Conservation (phyloP, 2,888 invertebrate species). For the Smittia aterrima region DNA sequence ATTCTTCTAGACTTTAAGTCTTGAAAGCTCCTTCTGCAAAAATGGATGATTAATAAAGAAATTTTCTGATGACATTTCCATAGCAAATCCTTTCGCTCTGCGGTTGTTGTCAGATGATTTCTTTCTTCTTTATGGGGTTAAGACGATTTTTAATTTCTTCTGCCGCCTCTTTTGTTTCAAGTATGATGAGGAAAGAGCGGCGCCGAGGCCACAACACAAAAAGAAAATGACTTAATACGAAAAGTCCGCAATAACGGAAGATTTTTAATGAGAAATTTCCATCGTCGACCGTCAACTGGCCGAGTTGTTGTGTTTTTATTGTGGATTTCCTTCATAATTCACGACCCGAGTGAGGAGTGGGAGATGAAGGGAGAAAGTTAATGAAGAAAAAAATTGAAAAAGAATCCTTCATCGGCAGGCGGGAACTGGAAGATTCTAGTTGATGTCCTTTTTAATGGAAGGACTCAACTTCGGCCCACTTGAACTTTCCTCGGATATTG, state of each 20-base stretch:
- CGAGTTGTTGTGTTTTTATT: neutral
- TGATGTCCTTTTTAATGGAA: slow-evolving; percentile 24
- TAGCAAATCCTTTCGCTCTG: too few species aligned
- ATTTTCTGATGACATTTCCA: too few species aligned
- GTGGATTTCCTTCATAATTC: slow-evolving; percentile 1
- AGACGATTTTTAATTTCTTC: slow-evolving; percentile 37
- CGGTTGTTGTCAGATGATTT: slow-evolving; percentile 13
- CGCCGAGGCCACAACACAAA: neutral
- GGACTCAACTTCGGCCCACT: too few species aligned
- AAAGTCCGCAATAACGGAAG: slow-evolving; percentile 9
- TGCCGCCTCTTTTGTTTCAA: slow-evolving; percentile 1
- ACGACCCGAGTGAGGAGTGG: neutral
- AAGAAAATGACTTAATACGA: slow-evolving; percentile 30
- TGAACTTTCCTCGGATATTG: too few species aligned
- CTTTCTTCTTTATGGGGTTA: slow-evolving; percentile 40
- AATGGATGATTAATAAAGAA: too few species aligned
- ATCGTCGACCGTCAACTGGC: neutral
- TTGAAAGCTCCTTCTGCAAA: too few species aligned
- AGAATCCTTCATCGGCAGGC: slow-evolving; percentile 20
- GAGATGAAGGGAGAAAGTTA: neutral
- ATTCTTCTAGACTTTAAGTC: too few species aligned
- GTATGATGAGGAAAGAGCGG: neutral
- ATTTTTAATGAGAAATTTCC: slow-evolving; percentile 14
- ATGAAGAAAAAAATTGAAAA: slow-evolving; percentile 9
- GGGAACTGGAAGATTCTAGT: neutral